Evolutionary conservation across 2,888 invertebrate genomes (phyloP).

Genomic region (Melanostoma scalare): DNA sequence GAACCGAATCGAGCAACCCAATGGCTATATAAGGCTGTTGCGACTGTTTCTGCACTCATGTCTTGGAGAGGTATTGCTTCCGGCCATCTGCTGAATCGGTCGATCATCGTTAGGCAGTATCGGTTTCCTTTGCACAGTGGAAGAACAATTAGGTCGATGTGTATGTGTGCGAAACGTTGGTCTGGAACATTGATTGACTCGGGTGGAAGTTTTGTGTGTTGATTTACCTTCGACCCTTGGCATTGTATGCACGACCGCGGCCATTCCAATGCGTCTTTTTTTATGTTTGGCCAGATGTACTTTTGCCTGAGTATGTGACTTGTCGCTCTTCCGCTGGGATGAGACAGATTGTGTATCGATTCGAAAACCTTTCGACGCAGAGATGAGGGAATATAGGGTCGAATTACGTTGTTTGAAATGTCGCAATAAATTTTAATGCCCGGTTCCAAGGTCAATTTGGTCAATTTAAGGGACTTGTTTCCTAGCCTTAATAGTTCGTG

Average conservation of each 20-base stretch:
- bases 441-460: constrained; percentile 25
- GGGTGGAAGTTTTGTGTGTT: constrained; percentile 73
- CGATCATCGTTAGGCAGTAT: constrained; percentile 8
- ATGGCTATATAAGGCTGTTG: constrained; percentile 35
- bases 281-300: constrained; percentile 37
- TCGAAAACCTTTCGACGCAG: constrained; percentile 45
- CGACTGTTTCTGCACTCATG: constrained; percentile 44
- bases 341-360: constrained; percentile 6
- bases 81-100: constrained; percentile 11
- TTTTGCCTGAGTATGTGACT: constrained; percentile 34
- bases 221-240: constrained; percentile 28
- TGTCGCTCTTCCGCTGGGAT: constrained; percentile 4
- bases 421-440: constrained; percentile 37
- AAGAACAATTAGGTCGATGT: constrained; percentile 36
- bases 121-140: background rate
- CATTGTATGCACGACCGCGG: constrained; percentile 31
- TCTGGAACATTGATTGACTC: constrained; percentile 49
- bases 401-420: constrained; percentile 19
- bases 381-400: constrained; percentile 28
- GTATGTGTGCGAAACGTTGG: constrained; percentile 37
- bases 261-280: constrained; percentile 32
- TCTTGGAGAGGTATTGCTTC: constrained; percentile 51
- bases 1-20: constrained; percentile 54
- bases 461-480: constrained; percentile 17
- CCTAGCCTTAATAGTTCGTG: constrained; percentile 7